Evolutionary conservation across 1,140 invertebrate genomes (phyloP).

Genomic region (Rhopalosiphum padi): DNA sequence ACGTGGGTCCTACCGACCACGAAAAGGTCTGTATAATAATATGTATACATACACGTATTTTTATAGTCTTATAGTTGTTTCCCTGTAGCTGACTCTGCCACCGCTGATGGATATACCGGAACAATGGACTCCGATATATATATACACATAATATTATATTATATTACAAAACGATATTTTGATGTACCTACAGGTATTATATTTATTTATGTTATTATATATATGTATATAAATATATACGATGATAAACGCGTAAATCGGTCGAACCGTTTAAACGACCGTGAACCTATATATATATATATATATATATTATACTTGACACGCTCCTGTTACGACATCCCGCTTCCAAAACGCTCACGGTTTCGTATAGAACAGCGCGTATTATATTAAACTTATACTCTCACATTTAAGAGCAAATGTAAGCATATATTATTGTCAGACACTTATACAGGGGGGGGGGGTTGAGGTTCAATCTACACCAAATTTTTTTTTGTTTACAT

Average conservation of each 20-base stretch:
- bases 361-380: background rate
- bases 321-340: background rate
- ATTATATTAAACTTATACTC: too few species aligned
- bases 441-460: too few species aligned
- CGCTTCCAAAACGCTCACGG: background rate
- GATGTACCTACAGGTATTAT: background rate
- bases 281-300: background rate
- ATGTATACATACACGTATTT: background rate
- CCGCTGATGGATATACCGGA: background rate
- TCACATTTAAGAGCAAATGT: too few species aligned
- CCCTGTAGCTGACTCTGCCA: background rate
- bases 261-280: background rate
- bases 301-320: background rate
- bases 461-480: too few species aligned
- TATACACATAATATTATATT: background rate
- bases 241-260: background rate
- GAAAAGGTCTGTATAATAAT: background rate
- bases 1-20: background rate
- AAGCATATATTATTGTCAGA: too few species aligned
- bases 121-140: background rate
- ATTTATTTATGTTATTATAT: background rate
- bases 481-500: too few species aligned
- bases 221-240: background rate
- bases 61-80: background rate
- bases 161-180: slow-evolving; percentile 9